Evolutionary conservation across 2,113 vertebrate species (phyloP).

Genomic region (Spea bombifrons): DNA sequence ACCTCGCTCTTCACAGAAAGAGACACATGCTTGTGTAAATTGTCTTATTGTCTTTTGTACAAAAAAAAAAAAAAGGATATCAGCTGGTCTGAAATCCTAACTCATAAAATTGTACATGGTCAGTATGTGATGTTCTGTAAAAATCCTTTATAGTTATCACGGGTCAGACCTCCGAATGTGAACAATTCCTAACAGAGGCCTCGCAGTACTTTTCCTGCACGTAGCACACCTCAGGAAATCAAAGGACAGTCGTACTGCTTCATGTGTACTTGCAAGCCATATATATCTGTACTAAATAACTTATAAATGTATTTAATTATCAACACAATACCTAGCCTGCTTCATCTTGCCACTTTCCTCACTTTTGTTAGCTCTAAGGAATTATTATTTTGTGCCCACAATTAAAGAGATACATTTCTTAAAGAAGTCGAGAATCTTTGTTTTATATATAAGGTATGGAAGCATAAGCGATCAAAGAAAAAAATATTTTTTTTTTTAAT

Average conservation of each 20-base stretch:
- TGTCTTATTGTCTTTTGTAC: slow-evolving; percentile 51
- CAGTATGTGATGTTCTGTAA: slow-evolving; percentile 69
- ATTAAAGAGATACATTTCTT: slow-evolving; percentile 41
- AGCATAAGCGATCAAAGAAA: no score
- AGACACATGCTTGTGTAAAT: slow-evolving; percentile 90
- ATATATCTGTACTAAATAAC: slow-evolving; percentile 58
- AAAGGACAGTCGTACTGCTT: slow-evolving; percentile 58
- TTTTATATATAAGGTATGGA: no score
- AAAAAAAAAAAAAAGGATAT: slow-evolving; percentile 67
- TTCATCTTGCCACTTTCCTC: slow-evolving; percentile 65
- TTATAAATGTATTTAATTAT: slow-evolving; percentile 63
- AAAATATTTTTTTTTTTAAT: no score
- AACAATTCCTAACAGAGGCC: slow-evolving; percentile 70
- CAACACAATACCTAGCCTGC: slow-evolving; percentile 61
- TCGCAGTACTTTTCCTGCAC: slow-evolving; percentile 67
- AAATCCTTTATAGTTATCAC: slow-evolving; percentile 64
- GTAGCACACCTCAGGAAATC: slow-evolving; percentile 63
- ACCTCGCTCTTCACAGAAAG: slow-evolving; percentile 94
- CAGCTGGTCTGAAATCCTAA: slow-evolving; percentile 75
- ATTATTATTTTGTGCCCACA: slow-evolving; percentile 15
- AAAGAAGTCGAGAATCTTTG: neutral
- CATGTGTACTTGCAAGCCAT: slow-evolving; percentile 58
- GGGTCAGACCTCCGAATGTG: slow-evolving; percentile 87
- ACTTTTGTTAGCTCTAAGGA: slow-evolving; percentile 24
- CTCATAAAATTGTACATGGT: slow-evolving; percentile 69